These are phyloP conservation scores for Drosophila antonietae DNA, from an alignment of 2,888 invertebrate genomes.

Conservation along the genomic window DNA sequence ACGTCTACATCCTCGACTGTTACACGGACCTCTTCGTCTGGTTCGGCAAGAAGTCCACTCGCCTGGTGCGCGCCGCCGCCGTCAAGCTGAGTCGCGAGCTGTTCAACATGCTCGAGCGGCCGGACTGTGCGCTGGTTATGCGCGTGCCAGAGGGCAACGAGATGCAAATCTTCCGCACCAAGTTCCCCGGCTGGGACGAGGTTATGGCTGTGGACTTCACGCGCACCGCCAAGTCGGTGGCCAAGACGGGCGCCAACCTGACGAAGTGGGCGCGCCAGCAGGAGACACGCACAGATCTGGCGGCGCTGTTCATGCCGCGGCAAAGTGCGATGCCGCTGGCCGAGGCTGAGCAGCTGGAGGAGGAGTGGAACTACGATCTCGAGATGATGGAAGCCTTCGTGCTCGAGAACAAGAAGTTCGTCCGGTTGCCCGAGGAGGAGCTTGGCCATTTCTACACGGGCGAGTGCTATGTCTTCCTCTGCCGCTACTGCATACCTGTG, in stretches of 20 bases:
- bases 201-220: slow-evolving; percentile 99
- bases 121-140: slow-evolving; percentile 94
- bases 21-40: slow-evolving; percentile 97
- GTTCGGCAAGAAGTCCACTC: slow-evolving; percentile 99
- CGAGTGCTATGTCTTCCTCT: slow-evolving; percentile 99
- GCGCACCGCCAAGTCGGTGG: slow-evolving; percentile 98
- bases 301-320: slow-evolving; percentile 97
- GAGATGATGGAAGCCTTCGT: slow-evolving; percentile 99
- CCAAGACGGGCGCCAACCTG: slow-evolving; percentile 97
- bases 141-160: slow-evolving; percentile 96
- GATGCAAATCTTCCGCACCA: slow-evolving; percentile 97
- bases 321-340: slow-evolving; percentile 93
- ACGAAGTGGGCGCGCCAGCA: slow-evolving; percentile 95
- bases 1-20: slow-evolving; percentile 98
- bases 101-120: slow-evolving; percentile 96
- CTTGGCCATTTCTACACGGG: slow-evolving; percentile 95
- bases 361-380: slow-evolving; percentile 99
- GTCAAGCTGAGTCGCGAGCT: slow-evolving; percentile 98
- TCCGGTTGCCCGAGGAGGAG: slow-evolving; percentile 97
- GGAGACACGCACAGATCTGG: slow-evolving; percentile 96
- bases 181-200: slow-evolving; percentile 99
- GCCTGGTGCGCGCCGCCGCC: slow-evolving; percentile 97
- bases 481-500: slow-evolving; percentile 95
- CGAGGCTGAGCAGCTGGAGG: slow-evolving; percentile 94
- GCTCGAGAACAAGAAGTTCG: slow-evolving; percentile 98